These are phyloP conservation scores for Opisthocomus hoazin DNA, from an alignment of 2,113 vertebrate genomes.

Conservation along the genomic window DNA sequence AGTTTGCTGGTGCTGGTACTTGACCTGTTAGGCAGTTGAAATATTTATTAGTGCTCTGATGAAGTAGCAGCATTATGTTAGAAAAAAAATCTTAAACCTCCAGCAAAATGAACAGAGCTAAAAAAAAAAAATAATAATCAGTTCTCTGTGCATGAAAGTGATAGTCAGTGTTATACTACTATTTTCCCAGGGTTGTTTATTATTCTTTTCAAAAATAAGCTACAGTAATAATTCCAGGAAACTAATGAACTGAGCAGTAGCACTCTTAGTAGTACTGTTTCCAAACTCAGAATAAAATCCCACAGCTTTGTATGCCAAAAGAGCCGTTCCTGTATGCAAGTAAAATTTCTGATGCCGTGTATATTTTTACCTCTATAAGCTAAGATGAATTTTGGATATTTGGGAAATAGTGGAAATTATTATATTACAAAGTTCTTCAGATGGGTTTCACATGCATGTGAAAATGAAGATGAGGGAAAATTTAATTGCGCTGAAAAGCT, in stretches of 20 bases:
- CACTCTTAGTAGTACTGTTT: background rate
- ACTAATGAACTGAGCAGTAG: constrained; percentile 38
- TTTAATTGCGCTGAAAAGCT: background rate
- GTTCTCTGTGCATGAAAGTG: background rate
- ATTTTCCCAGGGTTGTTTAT: constrained; percentile 40
- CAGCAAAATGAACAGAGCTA: background rate
- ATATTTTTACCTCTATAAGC: background rate
- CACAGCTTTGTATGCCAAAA: background rate
- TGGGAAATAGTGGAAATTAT: background rate
- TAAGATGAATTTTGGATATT: background rate
- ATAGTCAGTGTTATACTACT: background rate
- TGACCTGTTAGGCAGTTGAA: background rate
- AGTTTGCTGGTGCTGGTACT: background rate
- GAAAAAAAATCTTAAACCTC: background rate
- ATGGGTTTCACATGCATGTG: background rate
- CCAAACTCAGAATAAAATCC: background rate
- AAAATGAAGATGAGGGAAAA: background rate
- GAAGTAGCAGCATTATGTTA: background rate
- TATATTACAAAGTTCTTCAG: background rate
- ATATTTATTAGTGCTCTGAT: background rate
- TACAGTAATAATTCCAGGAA: constrained; percentile 54
- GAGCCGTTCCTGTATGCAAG: background rate
- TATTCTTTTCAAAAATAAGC: constrained; percentile 50
- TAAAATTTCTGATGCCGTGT: background rate
- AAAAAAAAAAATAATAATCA: background rate